Evolutionary conservation across 2,888 invertebrate genomes (phyloP).

Genomic region (Drosophila histrio): DNA sequence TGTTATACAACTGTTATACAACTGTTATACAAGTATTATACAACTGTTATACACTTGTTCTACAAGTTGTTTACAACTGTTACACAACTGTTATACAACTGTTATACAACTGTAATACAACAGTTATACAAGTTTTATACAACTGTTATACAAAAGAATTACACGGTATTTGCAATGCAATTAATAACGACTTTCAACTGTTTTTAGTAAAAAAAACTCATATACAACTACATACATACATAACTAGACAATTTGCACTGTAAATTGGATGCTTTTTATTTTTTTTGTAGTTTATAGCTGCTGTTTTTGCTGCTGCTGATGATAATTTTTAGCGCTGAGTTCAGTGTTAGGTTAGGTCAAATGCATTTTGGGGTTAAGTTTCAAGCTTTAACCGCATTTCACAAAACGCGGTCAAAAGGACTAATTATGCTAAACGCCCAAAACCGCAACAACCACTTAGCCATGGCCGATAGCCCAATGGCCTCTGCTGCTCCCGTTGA

Average conservation of each 20-base stretch:
- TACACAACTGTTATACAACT: neutral
- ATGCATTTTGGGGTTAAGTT: constrained; percentile 38
- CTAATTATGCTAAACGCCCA: constrained; percentile 80
- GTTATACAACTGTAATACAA: neutral
- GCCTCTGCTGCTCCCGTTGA: neutral
- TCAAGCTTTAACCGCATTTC: constrained; percentile 61
- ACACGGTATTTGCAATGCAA: neutral
- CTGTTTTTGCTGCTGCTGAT: neutral
- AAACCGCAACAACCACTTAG: constrained; percentile 76
- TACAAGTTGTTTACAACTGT: neutral
- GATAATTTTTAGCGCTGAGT: neutral
- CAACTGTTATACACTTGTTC: too few species aligned
- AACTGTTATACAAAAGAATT: neutral
- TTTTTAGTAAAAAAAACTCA: neutral
- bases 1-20: neutral
- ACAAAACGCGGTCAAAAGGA: constrained; percentile 75
- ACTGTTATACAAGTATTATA: neutral
- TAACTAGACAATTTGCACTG: neutral
- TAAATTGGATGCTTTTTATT: neutral
- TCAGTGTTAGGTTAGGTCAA: constrained; percentile 14
- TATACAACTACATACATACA: neutral
- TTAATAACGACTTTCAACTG: neutral
- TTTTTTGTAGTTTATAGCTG: neutral
- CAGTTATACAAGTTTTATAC: too few species aligned
- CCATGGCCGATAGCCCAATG: constrained; percentile 36